Evolutionary conservation across 2,113 vertebrate species (phyloP).

Genomic region (Pyrgilauda ruficollis): DNA sequence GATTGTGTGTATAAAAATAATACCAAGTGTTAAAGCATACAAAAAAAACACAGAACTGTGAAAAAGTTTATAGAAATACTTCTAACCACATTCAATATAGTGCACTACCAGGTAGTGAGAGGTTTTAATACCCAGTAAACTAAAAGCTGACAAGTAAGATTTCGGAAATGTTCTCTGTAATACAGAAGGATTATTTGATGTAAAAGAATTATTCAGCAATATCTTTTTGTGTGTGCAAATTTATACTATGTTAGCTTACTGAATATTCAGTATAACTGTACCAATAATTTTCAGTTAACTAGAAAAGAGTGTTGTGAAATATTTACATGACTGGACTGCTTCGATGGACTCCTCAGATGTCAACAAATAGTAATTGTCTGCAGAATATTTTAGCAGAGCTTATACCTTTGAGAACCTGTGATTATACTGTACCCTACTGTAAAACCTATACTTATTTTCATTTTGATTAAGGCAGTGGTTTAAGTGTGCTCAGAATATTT

Average conservation of each 20-base stretch:
- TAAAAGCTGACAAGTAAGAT: not conserved
- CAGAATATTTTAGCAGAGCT: not conserved
- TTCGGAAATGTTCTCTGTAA: not conserved
- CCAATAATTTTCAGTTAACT: not conserved
- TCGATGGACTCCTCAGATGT: not conserved
- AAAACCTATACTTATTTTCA: not conserved
- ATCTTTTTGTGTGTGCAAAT: not conserved
- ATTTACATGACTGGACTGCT: not conserved
- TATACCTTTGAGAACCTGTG: not conserved
- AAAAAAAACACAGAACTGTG: not conserved
- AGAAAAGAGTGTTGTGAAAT: not conserved
- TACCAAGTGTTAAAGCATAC: not conserved
- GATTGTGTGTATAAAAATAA: not conserved
- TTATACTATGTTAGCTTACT: not conserved
- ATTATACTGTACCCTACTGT: not conserved
- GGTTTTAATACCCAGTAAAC: not conserved
- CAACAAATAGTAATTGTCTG: not conserved
- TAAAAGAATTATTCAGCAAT: slow-evolving; percentile 8
- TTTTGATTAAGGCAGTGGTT: not conserved
- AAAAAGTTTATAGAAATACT: not conserved
- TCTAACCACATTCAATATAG: not conserved
- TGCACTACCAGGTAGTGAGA: not conserved
- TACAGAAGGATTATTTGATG: not conserved
- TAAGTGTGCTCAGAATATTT: not conserved
- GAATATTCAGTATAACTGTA: not conserved